Evolutionary conservation across 2,797 vertebrate genomes (phyloP), one percentile per base, ranked within the genome.

Genomic region (Melopsittacus undulatus): DNA sequence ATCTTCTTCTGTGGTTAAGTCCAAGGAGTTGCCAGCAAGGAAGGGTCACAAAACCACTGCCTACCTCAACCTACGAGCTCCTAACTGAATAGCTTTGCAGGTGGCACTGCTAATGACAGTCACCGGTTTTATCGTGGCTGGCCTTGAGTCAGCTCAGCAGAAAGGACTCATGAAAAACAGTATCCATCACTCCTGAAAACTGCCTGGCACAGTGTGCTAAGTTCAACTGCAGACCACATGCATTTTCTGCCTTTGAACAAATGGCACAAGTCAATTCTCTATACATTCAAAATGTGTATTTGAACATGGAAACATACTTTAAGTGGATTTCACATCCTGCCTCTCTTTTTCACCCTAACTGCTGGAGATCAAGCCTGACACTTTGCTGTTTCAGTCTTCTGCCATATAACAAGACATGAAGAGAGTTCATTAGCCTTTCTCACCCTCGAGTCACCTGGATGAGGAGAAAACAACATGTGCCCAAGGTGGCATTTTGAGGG

Each of bases 251-350:
- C 93, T 96, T 94, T 96, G 96, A 97, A 96, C 91, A 97, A 98
- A 97, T 59, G 95, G 89, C 91, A 96, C 52, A 13, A 97, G 94
- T 96, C 96, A 96, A 92, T 97, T 97, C 95, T 81, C 95, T 92
- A 95, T 96, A 97, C 97, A 97, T 96, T 97, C 94, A 95, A 97
- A 97, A 97, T 94, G 96, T 94, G 63, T 94, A 97, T 97, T 97
- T 97, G 93, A 97, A 96, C 85, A 92, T 18, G 68, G 93, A 97
- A 96, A 97, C 89, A 80, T 96, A 95, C 91, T 97, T 98, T 97
- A 97, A 98, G 93, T 91, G 80, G 70, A 93, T 97, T 97, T 97
- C 93, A 93, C 83, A 93, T 96, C 94, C 95, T 96, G 75, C 81
- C 90, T 97, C 95, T 96, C 92, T 95, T 96, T 91, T 96, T 96